Percentiles rank a stretch among this genome's conserved stretches.
phyloP scores from a whole-genome alignment of 2,113 vertebrate genomes.

The Condylura cristata region DNA sequence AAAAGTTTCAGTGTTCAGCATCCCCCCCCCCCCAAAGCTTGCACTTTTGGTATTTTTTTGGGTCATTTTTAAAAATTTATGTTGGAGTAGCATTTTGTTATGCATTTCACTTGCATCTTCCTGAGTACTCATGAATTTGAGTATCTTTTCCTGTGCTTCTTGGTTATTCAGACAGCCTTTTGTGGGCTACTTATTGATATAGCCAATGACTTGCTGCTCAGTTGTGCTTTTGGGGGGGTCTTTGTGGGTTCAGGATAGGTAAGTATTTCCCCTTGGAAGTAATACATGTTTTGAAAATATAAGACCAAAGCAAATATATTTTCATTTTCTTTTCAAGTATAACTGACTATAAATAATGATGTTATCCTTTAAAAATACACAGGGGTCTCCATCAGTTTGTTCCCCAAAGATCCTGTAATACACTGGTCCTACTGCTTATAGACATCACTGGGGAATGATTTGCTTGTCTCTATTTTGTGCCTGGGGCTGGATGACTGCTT shows the following conservation, averaged over 20 bases:
- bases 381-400: not conserved
- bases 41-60: not conserved
- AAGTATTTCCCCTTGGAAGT: not conserved
- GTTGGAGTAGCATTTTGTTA: not conserved
- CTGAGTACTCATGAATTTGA: not conserved
- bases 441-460: not conserved
- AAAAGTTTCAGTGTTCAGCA: not conserved
- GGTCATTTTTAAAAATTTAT: not conserved
- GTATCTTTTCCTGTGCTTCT: not conserved
- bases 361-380: not conserved
- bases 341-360: not conserved
- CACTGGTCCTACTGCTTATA: not conserved
- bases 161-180: not conserved
- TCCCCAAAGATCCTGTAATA: not conserved
- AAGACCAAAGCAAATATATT: not conserved
- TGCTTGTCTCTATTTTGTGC: not conserved
- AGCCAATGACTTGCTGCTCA: not conserved
- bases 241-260: not conserved
- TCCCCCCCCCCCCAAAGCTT: not conserved
- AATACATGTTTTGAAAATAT: not conserved
- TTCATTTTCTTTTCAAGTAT: not conserved
- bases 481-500: slow-evolving; percentile 7
- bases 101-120: not conserved
- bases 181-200: not conserved
- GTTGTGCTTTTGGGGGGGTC: accelerated